These are phyloP conservation scores for Setipinna tenuifilis DNA, from an alignment of 2,797 vertebrate genomes.

Conservation along the genomic window DNA sequence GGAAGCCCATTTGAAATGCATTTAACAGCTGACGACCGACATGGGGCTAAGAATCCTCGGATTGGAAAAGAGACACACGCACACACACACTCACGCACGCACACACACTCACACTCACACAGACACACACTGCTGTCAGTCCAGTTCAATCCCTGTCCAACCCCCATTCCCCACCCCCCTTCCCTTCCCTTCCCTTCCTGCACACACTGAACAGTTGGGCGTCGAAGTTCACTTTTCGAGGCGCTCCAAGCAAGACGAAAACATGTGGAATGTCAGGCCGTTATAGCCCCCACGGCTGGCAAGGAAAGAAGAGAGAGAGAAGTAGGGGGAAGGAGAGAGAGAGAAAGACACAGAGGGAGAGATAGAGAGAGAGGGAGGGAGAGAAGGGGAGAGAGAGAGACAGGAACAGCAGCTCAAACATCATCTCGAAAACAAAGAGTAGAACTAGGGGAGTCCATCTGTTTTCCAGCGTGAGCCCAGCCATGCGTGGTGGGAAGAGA, in stretches of 20 bases:
- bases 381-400: slow-evolving; percentile 27
- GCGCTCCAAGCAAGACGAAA: not conserved
- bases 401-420: slow-evolving; percentile 33
- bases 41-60: not conserved
- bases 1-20: not conserved
- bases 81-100: not conserved
- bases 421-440: slow-evolving; percentile 64
- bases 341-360: not conserved
- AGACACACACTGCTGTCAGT: not conserved
- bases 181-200: not conserved
- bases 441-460: slow-evolving; percentile 71
- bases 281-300: not conserved
- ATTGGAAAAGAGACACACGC: not conserved
- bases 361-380: not conserved
- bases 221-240: slow-evolving; percentile 9
- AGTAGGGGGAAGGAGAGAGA: too few species aligned
- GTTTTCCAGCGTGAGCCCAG: slow-evolving; percentile 67
- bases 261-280: slow-evolving; percentile 22
- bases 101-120: too few species aligned
- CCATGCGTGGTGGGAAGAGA: slow-evolving; percentile 63
- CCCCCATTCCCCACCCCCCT: not conserved
- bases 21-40: not conserved
- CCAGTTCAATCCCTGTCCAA: not conserved
- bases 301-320: too few species aligned
- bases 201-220: not conserved